Conservation (phyloP, 2,113 vertebrate genomes). For the Anhinga rufa region DNA sequence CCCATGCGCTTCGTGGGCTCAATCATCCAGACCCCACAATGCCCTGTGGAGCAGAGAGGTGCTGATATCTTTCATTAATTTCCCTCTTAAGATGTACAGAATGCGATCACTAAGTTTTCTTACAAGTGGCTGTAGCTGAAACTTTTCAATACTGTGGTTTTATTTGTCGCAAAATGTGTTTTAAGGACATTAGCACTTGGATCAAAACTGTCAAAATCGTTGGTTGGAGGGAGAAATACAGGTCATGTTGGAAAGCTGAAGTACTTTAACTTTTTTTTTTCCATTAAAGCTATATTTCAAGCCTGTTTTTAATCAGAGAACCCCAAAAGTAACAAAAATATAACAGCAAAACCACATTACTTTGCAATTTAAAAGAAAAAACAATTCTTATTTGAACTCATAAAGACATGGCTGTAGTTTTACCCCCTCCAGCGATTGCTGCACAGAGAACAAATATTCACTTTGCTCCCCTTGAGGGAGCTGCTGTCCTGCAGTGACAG, state of each 20-base stretch:
- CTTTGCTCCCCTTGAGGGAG: neutral
- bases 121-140: neutral
- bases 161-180: neutral
- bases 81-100: neutral
- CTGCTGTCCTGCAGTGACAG: neutral
- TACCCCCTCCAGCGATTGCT: neutral
- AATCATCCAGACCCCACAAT: too few relatives aligned
- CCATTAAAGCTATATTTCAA: neutral
- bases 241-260: neutral
- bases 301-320: neutral
- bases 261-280: neutral
- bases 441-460: neutral
- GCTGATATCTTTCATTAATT: neutral
- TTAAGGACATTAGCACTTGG: neutral
- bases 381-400: neutral
- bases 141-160: neutral
- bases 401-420: neutral
- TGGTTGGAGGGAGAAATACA: neutral
- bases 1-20: neutral
- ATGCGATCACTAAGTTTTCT: neutral
- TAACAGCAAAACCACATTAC: neutral
- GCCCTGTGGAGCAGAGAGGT: fast-evolving
- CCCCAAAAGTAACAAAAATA: neutral
- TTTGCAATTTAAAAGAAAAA: neutral
- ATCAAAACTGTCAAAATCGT: neutral